Conservation (phyloP, 1,140 invertebrate genomes). For the roundworm (Caenorhabditis elegans) region WBcel235 BX284605.5:6011001-6011500, state of each 20-base stretch:
- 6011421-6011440: too few species aligned
- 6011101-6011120: background rate
- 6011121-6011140: background rate
- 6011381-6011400: too few species aligned
- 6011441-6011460: too few species aligned
- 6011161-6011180: background rate
- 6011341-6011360: slow-evolving; percentile 7
- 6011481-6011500: too few species aligned
- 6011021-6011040: too few species aligned
- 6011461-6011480: too few species aligned
- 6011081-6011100: background rate
- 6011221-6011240: slow-evolving; percentile 1
- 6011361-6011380: too few species aligned
- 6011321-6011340: slow-evolving; percentile 22
- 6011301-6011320: background rate
- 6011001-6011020: too few species aligned
- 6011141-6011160: background rate
- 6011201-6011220: background rate
- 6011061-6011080: too few species aligned
- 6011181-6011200: background rate
- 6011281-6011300: slow-evolving; percentile 5
- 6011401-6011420: too few species aligned
- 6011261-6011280: background rate
- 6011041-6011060: too few species aligned
- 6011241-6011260: background rate